Evolutionary conservation across 2,113 vertebrate genomes (phyloP), one percentile per base, ranked within the genome.

Genomic region (Noturus placidus): DNA sequence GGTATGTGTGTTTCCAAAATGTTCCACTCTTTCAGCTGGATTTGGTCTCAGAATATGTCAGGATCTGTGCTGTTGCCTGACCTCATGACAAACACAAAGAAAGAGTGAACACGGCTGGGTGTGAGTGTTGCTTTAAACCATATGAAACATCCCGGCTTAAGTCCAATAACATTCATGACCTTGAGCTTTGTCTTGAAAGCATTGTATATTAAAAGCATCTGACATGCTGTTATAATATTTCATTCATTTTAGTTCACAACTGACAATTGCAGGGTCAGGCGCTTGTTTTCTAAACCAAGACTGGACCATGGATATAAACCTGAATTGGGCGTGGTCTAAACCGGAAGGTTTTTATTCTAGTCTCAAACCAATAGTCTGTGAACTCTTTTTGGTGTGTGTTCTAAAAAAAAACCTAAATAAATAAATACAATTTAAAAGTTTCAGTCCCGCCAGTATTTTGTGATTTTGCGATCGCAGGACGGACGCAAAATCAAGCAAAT

Each of bases 61-160:
- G 59, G 19, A 87, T 91, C 86, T 87, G 90, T 90, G 88, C 86
- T 65, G 85, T 89, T 92, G 89, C 89, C 86, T 87, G 83, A 87
- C 89, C 91, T 93, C 91, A 91, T 92, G 92, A 95, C 92, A 90
- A 89, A 94, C 93, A 91, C 86, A 87, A 42, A 69, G 70, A 88
- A 67, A 72, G 88, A 90, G 70, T 52, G 76, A 82, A 89, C 74
- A 89, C 83, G 91, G 84, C 82, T 56, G 89, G 89, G 84, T 91
- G 82, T 87, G 91, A 89, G 91, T 90, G 90, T 33, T 85, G 78
- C 87, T 93, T 86, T 87, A 89, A 90, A 91, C 67, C 87, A 87
- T 83, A 27, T 83, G 87, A 92, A 92, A 88, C 81, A 91, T 94
- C 89, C 91, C 57, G 67, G 86, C 86, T 89, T 88, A 88, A 90